Conservation (phyloP, 2,888 invertebrate species). For the Chaetogeoica ovagalla region DNA sequence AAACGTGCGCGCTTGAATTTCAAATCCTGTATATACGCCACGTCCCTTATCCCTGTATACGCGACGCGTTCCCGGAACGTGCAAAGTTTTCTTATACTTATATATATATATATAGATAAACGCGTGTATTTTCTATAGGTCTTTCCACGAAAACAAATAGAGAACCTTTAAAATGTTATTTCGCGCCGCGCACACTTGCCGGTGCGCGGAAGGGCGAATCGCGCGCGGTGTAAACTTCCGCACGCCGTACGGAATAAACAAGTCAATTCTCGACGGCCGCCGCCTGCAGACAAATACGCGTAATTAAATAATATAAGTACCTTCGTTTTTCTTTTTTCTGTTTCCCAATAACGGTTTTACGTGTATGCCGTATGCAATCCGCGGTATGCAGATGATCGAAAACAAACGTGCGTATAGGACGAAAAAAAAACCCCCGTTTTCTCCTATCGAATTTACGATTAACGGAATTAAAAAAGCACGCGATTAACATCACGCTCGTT, state of each 20-base stretch:
- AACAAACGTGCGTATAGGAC: too few relatives aligned
- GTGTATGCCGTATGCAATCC: background rate
- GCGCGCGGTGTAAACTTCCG: background rate
- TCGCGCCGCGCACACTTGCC: background rate
- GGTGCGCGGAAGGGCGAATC: background rate
- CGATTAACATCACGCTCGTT: too few relatives aligned
- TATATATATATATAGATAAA: too few relatives aligned
- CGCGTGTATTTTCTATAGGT: background rate
- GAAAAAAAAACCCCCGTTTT: too few relatives aligned
- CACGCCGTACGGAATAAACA: slow-evolving; percentile 1
- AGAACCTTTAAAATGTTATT: slow-evolving; percentile 5
- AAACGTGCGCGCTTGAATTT: slow-evolving; percentile 14
- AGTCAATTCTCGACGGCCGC: slow-evolving; percentile 20
- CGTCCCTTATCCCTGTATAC: background rate
- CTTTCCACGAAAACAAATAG: background rate
- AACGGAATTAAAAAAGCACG: too few relatives aligned
- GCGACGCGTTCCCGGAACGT: slow-evolving; percentile 6
- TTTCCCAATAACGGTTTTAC: too few relatives aligned
- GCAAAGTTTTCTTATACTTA: slow-evolving; percentile 3
- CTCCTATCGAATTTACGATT: too few relatives aligned
- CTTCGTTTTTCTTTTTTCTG: background rate
- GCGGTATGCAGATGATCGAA: slow-evolving; percentile 12
- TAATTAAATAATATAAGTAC: slow-evolving; percentile 1
- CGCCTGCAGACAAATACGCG: slow-evolving; percentile 11
- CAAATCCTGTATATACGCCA: background rate